These are phyloP conservation scores for Hipposideros larvatus DNA, from an alignment of 2,797 vertebrate genomes.

Conservation along the genomic window DNA sequence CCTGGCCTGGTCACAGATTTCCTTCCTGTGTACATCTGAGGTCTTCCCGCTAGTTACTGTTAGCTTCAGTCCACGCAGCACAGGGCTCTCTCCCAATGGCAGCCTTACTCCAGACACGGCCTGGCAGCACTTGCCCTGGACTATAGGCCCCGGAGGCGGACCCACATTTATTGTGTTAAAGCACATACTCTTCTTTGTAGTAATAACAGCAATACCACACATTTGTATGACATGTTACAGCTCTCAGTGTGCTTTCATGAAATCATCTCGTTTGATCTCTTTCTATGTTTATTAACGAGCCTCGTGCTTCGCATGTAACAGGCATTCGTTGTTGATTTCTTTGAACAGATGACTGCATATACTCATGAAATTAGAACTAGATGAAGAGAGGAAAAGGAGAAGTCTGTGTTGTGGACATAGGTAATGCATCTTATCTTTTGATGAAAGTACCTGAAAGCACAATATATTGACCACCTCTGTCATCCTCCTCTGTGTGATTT, in stretches of 20 bases:
- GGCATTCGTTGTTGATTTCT: not conserved
- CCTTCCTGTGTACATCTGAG: not conserved
- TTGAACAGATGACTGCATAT: not conserved
- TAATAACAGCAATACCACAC: not conserved
- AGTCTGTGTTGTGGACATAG: not conserved
- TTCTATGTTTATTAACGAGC: not conserved
- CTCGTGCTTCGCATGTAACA: not conserved
- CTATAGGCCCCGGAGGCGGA: not conserved
- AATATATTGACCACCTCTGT: too few species aligned
- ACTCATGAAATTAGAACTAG: not conserved
- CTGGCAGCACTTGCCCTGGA: not conserved
- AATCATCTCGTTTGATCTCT: not conserved
- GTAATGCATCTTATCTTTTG: too few species aligned
- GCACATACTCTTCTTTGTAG: not conserved
- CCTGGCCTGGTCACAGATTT: too few species aligned
- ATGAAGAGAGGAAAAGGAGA: not conserved
- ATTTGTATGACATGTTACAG: not conserved
- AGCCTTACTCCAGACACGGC: not conserved
- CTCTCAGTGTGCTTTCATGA: not conserved
- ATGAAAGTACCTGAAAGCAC: too few species aligned
- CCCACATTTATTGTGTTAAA: not conserved
- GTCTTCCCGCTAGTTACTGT: not conserved
- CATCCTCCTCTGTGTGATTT: too few species aligned
- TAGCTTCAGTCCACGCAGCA: not conserved
- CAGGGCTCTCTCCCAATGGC: not conserved